A percentile compares a stretch with the other conserved stretches of the same genome.
phyloP scores from a whole-genome alignment of 2,888 invertebrate genomes.

The Nowickia ferox region DNA sequence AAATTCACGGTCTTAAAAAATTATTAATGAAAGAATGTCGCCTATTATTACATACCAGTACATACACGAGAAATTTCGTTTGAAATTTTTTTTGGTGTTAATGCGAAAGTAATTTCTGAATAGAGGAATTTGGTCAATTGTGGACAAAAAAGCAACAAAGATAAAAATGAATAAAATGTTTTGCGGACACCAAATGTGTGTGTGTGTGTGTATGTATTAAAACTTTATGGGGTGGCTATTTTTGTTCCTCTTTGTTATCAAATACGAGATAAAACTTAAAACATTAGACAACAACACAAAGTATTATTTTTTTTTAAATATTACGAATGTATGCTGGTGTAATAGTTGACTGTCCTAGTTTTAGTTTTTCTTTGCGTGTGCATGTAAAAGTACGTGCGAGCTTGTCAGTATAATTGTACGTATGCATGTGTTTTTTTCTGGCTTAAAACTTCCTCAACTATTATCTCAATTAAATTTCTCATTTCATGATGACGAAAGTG shows the following conservation, averaged over 20 bases:
- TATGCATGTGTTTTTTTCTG: background rate
- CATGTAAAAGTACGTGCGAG: background rate
- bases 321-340: background rate
- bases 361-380: background rate
- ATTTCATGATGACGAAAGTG: slow-evolving; percentile 42
- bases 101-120: background rate
- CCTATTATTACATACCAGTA: no score
- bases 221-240: background rate
- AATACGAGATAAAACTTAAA: slow-evolving; percentile 59
- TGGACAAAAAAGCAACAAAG: background rate
- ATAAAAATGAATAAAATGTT: slow-evolving; percentile 14
- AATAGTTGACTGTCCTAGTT: slow-evolving; percentile 43
- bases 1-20: no score
- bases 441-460: slow-evolving; percentile 22
- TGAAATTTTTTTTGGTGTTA: background rate
- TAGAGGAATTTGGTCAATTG: background rate
- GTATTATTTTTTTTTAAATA: background rate
- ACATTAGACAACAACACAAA: slow-evolving; percentile 29
- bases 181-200: background rate
- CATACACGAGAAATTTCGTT: no score
- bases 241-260: background rate
- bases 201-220: background rate
- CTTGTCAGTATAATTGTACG: background rate
- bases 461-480: slow-evolving; percentile 52
- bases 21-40: no score